Base-by-base conservation (phyloP, 1,140 invertebrate species). In the Antheraea pernyi region DNA sequence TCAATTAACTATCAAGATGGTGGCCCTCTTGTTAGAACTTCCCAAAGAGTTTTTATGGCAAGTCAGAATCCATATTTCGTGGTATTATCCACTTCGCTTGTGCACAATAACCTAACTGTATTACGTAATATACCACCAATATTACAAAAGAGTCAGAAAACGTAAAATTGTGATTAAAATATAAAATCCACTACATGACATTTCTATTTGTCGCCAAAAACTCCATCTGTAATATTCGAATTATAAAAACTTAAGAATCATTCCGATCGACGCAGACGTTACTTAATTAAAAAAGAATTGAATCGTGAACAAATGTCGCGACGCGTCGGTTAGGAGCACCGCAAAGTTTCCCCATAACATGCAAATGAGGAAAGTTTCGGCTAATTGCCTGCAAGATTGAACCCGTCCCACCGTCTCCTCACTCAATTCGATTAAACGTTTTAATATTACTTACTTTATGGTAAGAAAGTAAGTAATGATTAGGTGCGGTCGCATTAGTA, bases 271-370 rank as follows among this genome's bases (percentile, higher is more conserved):
- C 46, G 46, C 46, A 53, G 46, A 53, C 46, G 16, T 16, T 30
- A 19, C 13, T 30, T 30, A 61, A 61, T 61, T 61, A 30, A 61
- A 61, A 22, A 36, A 30, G 60, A 61, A 30, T 61, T 22, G 22
- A 36, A 30, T 30, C 60, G 19, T n/a, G 60, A 22, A 30, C 60
- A 61, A 61, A 61, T 36, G 19, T 16, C 60, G 39, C 39, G 18
- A 42, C 64, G 61, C 61, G 30, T 37, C 61, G 69, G 69, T 72
- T 68, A 53, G 72, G 65, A 72, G 66, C 67, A 72, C 65, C 66
- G 36, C 59, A 46, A 84, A 86, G 75, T 86, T 86, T 79, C 53
- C 73, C 76, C 80, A 86, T 86, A 82, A 85, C 78, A 85, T 84
- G 82, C 79, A 84, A 85, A 86, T 85, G 73, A 75, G 72, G 65